Conservation (phyloP, 2,888 invertebrate species). For the Euplagia quadripunctaria region DNA sequence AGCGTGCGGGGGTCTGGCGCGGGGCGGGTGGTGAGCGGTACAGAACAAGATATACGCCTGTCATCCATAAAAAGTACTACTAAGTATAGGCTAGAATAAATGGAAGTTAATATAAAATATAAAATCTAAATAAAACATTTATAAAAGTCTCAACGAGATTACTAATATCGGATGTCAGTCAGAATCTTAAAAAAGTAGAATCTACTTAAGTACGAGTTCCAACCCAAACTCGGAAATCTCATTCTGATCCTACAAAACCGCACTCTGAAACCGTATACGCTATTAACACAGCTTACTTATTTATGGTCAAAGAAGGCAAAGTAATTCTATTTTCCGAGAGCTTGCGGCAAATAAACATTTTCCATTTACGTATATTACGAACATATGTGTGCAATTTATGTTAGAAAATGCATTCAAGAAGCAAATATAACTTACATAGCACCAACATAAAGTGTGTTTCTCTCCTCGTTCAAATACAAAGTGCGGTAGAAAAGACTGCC, state of each 20-base stretch:
- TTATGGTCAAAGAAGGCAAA: constrained; percentile 16
- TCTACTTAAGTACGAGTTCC: not conserved
- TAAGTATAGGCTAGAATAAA: too few relatives aligned
- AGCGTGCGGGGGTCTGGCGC: too few relatives aligned
- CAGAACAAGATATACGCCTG: too few relatives aligned
- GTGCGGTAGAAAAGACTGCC: constrained; percentile 89
- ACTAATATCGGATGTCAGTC: too few relatives aligned
- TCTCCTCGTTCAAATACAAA: constrained; percentile 87
- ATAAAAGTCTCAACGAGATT: too few relatives aligned
- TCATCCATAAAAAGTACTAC: too few relatives aligned
- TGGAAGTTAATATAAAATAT: too few relatives aligned
- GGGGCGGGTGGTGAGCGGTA: too few relatives aligned
- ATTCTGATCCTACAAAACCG: constrained; percentile 8
- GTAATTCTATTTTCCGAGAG: constrained; percentile 16
- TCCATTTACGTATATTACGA: constrained; percentile 40
- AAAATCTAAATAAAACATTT: too few relatives aligned
- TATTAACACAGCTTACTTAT: constrained; percentile 18
- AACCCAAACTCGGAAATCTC: constrained; percentile 5
- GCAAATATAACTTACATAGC: constrained; percentile 86
- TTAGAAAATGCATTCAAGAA: constrained; percentile 42
- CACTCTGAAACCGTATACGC: constrained; percentile 1
- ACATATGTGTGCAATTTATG: constrained; percentile 46
- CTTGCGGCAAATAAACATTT: constrained; percentile 29
- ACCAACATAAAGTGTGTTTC: constrained; percentile 88
- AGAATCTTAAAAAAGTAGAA: not conserved